These are phyloP conservation scores for Anneissia japonica DNA, from an alignment of 35 echinoderm and acorn worm species.

Conservation along the genomic window DNA sequence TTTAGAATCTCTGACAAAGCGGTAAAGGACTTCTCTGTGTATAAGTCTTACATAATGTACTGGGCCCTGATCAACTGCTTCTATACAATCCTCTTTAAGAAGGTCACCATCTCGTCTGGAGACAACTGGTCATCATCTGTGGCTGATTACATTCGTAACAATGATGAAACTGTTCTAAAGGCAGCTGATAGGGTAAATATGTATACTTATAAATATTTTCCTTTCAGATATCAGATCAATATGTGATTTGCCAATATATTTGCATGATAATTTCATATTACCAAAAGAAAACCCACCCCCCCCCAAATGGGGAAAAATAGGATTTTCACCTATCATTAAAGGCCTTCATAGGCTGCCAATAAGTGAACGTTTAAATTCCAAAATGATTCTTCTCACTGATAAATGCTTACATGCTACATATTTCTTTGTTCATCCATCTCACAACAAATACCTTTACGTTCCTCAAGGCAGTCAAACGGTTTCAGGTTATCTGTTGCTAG, in stretches of 20 bases:
- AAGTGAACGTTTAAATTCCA: too few species aligned
- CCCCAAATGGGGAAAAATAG: too few species aligned
- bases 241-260: neutral
- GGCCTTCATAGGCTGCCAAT: too few species aligned
- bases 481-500: too few species aligned
- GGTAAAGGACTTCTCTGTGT: conserved; percentile 82
- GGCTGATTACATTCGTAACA: conserved; percentile 79
- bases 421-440: too few species aligned
- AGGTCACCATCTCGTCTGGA: conserved; percentile 31
- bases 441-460: too few species aligned
- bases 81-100: conserved; percentile 63
- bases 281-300: too few species aligned
- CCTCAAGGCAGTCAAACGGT: too few species aligned
- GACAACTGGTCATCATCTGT: conserved; percentile 72
- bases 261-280: too few species aligned
- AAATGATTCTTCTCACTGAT: too few species aligned
- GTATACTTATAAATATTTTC: neutral
- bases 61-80: conserved; percentile 65
- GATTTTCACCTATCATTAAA: too few species aligned
- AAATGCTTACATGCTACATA: too few species aligned
- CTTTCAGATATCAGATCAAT: neutral
- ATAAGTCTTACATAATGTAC: conserved; percentile 67
- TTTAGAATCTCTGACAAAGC: conserved; percentile 75
- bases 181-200: conserved; percentile 77
- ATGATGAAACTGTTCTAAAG: conserved; percentile 83